Percentiles rank a stretch among this genome's conserved stretches.
These are phyloP conservation scores for Saccostrea cuccullata DNA, from an alignment of 1,140 invertebrate species.

Conservation along the genomic window DNA sequence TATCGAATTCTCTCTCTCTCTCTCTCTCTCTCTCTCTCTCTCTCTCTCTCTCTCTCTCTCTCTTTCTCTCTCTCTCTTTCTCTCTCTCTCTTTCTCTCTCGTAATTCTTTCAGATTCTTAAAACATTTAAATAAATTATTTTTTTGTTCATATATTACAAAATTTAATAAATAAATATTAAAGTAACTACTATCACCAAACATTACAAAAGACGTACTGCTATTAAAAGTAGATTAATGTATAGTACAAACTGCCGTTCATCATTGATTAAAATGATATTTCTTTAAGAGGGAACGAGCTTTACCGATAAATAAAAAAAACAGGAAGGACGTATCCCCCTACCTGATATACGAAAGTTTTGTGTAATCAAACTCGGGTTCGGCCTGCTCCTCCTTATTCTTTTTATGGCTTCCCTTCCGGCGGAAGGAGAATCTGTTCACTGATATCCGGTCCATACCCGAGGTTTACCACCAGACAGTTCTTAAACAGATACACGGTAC, in stretches of 20 bases:
- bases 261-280: no score
- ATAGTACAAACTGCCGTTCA: no score
- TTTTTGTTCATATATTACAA: no score
- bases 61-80: neutral
- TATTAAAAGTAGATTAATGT: no score
- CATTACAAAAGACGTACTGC: no score
- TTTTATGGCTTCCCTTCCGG: conserved; percentile 49
- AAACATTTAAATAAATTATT: no score
- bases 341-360: conserved; percentile 47
- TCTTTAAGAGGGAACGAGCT: no score
- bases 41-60: neutral
- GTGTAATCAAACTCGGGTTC: conserved; percentile 39
- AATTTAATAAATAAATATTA: no score
- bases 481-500: neutral
- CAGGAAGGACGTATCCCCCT: neutral
- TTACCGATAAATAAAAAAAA: no score
- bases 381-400: conserved; percentile 43
- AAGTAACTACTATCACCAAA: no score
- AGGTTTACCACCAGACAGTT: neutral
- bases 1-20: neutral
- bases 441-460: conserved; percentile 46
- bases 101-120: no score
- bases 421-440: conserved; percentile 54
- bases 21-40: conserved; percentile 19
- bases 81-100: conserved; percentile 2